Percentiles rank a stretch among this genome's conserved stretches.
These are phyloP conservation scores for Nomada hirtipes DNA, from an alignment of 2,888 invertebrate genomes.

Conservation along the genomic window DNA sequence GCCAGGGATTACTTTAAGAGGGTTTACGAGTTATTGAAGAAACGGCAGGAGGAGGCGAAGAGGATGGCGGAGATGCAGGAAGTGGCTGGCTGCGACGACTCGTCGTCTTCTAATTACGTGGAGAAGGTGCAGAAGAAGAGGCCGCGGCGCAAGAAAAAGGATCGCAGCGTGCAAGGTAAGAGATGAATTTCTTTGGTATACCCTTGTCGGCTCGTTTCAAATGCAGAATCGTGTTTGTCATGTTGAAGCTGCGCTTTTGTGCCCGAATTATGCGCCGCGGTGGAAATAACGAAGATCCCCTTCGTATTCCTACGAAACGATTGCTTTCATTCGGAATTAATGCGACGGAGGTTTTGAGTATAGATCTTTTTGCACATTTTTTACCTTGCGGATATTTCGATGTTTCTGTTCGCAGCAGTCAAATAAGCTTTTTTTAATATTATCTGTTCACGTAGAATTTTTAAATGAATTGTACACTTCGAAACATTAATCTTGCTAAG, in stretches of 20 bases:
- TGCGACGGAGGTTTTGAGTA: too few species aligned
- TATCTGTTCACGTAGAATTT: too few species aligned
- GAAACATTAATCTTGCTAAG: too few species aligned
- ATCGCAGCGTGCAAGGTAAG: conserved; percentile 62
- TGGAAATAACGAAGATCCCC: not conserved
- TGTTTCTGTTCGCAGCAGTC: too few species aligned
- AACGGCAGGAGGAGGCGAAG: conserved; percentile 69
- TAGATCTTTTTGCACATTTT: too few species aligned
- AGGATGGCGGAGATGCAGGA: conserved; percentile 55
- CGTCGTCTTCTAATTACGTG: conserved; percentile 75
- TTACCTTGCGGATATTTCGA: too few species aligned
- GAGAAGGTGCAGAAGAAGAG: conserved; percentile 71
- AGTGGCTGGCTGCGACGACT: conserved; percentile 70
- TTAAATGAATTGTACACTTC: too few species aligned
- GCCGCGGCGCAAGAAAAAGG: conserved; percentile 71
- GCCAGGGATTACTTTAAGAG: conserved; percentile 80
- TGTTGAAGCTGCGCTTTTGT: not conserved
- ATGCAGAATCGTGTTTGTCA: not conserved
- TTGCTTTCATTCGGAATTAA: not conserved
- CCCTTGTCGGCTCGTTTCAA: not conserved
- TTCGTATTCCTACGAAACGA: not conserved
- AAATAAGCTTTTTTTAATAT: too few species aligned
- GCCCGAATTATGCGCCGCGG: not conserved
- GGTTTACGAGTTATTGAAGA: conserved; percentile 80
- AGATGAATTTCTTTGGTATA: not conserved